phyloP scores from a whole-genome alignment of 2,888 invertebrate genomes.

The Nymphalis polychloros region DNA sequence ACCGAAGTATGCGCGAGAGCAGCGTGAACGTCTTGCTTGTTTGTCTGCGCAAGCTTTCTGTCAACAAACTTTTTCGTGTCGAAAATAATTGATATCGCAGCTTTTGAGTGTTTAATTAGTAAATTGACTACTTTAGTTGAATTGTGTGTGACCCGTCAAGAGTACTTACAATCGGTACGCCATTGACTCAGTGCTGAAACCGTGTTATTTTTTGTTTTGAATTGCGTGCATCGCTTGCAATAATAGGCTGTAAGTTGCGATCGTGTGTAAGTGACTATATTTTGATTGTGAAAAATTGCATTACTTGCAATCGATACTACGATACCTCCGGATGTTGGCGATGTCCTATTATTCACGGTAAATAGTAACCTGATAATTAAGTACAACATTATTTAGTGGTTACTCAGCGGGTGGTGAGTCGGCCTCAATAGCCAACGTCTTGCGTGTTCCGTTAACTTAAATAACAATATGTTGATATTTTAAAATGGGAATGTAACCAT shows the following conservation, averaged over 20 bases:
- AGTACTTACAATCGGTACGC: constrained; percentile 59
- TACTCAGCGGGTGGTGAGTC: constrained; percentile 63
- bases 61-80: constrained; percentile 76
- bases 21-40: constrained; percentile 73
- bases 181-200: constrained; percentile 71
- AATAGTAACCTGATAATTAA: constrained; percentile 55
- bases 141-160: constrained; percentile 61
- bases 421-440: constrained; percentile 67
- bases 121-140: constrained; percentile 44
- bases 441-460: constrained; percentile 59
- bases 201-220: constrained; percentile 78
- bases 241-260: constrained; percentile 64
- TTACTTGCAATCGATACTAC: constrained; percentile 65
- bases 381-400: constrained; percentile 53
- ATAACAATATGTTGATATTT: constrained; percentile 17
- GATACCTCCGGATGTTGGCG: constrained; percentile 60
- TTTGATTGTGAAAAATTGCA: constrained; percentile 74
- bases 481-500: not conserved
- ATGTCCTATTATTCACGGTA: constrained; percentile 72
- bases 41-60: constrained; percentile 69
- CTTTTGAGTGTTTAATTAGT: constrained; percentile 64
- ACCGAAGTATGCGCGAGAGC: constrained; percentile 79
- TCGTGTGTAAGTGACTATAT: constrained; percentile 79
- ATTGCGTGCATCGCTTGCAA: constrained; percentile 76
- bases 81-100: constrained; percentile 64